Evolutionary conservation across 2,888 invertebrate genomes (phyloP), one percentile per base, ranked within the genome.

Genomic region (Chymomyza procnemis): DNA sequence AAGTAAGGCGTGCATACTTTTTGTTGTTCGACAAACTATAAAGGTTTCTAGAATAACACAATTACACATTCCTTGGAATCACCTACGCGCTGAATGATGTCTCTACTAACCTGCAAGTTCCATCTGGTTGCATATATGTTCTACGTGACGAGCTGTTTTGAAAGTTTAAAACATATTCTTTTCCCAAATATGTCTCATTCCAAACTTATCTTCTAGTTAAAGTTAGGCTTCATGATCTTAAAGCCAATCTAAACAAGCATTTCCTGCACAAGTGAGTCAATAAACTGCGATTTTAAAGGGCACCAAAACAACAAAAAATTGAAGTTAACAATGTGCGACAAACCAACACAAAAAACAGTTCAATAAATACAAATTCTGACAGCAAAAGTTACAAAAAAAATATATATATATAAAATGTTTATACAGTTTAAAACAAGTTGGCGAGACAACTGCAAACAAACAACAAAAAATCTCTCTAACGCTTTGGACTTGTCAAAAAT

Each of bases 401-500:
- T 12, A 41, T n/a, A 41, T 12, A 12, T 12, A 9, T 12, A 50
- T 9, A 50, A 50, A 9, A 18, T 48, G 48, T 19, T 8, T 14
- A 18, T 26, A 55, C 18, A 55, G 12, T 26, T 55, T 55, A 18
- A 55, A 21, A 21, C 19, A 22, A 55, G 21, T 26, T 19, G 41
- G 47, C 59, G 46, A 46, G 26, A 26, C 26, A 26, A 26, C 26
- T 26, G 8, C 26, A 0, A 26, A 26, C 26, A 26, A n/a, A 47
- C 41, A 41, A 19, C 18, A 19, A 41, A 5, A 46, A 19, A 50
- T 50, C 48, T 18, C 19, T 54, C 54, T 18, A 14, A 19, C 54
- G 54, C 54, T 55, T 81, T 76, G 59, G 26, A 75, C 68, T 71
- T 78, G 68, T 81, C 83, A 78, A 81, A 87, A 80, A 86, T 81